These are phyloP conservation scores for Oscheius sp. DNA, from an alignment of 2,888 invertebrate genomes.

Conservation along the genomic window DNA sequence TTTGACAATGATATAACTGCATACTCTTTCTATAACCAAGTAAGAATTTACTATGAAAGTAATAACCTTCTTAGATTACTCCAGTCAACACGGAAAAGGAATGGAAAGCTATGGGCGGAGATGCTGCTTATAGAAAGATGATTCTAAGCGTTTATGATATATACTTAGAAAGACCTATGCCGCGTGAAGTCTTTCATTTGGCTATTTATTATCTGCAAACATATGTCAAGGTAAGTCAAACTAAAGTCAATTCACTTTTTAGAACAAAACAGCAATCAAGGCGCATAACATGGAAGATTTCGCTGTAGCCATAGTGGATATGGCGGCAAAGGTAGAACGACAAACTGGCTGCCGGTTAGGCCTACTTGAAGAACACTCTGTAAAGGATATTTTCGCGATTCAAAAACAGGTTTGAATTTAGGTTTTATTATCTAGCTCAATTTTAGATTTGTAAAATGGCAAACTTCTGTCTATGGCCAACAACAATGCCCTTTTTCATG, in stretches of 20 bases:
- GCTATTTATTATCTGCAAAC: slow-evolving; percentile 14
- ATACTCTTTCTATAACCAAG: slow-evolving; percentile 9
- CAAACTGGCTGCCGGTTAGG: neutral
- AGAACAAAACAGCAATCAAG: neutral
- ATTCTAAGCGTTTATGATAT: neutral
- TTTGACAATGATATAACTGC: slow-evolving; percentile 27
- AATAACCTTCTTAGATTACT: neutral
- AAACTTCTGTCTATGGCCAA: slow-evolving; percentile 5
- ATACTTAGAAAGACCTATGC: neutral
- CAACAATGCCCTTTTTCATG: slow-evolving; percentile 23
- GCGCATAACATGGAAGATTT: slow-evolving; percentile 3
- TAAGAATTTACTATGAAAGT: neutral
- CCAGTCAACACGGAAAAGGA: neutral
- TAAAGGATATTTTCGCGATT: neutral
- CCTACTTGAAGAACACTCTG: neutral
- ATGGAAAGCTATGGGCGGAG: neutral
- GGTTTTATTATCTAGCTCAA: neutral
- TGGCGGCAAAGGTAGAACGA: slow-evolving; percentile 15
- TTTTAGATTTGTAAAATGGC: slow-evolving; percentile 8
- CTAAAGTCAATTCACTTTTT: too few relatives aligned
- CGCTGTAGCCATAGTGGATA: slow-evolving; percentile 5
- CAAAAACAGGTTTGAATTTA: slow-evolving; percentile 5
- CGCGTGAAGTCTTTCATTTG: slow-evolving; percentile 18
- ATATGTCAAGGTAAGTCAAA: neutral
- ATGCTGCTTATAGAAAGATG: neutral